A percentile compares a stretch with the other conserved stretches of the same genome.
Evolutionary conservation across 2,113 vertebrate genomes (phyloP).

Genomic region (Choloepus hoffmanni): DNA sequence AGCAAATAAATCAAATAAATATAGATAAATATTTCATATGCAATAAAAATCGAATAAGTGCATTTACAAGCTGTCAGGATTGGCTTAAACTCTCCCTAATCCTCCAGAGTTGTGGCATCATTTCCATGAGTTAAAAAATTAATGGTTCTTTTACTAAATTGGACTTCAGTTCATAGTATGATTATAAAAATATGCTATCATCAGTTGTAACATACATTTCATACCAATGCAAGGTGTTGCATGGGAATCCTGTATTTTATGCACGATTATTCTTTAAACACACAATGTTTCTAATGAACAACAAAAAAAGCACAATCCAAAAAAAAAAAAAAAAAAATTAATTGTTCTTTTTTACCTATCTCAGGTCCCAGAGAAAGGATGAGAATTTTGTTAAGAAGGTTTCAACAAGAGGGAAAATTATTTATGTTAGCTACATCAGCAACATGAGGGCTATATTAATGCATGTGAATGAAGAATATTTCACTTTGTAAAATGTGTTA

Average conservation of each 20-base stretch:
- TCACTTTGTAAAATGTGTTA: background rate
- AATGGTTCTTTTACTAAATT: background rate
- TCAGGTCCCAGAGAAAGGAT: conserved; percentile 12
- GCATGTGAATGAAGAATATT: background rate
- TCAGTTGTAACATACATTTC: no score
- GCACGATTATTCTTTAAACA: no score
- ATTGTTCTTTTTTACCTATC: background rate
- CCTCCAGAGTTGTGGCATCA: background rate
- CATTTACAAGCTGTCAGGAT: background rate
- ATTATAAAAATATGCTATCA: no score
- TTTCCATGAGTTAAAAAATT: conserved; percentile 53
- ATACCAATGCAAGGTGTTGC: no score
- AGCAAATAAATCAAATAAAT: background rate
- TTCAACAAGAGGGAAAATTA: conserved; percentile 1
- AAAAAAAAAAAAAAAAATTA: no score
- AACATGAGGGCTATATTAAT: background rate
- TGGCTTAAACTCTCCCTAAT: background rate
- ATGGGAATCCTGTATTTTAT: no score
- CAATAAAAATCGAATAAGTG: conserved; percentile 32
- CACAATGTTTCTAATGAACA: no score
- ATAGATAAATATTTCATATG: background rate
- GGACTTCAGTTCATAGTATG: no score
- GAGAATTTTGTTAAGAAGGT: conserved; percentile 6
- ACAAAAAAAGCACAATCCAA: no score
- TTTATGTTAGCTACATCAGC: background rate